A percentile compares a stretch with the other conserved stretches of the same genome.
These are phyloP conservation scores for Dolichotis patagonum DNA, from an alignment of 2,113 vertebrate genomes.

Conservation along the genomic window DNA sequence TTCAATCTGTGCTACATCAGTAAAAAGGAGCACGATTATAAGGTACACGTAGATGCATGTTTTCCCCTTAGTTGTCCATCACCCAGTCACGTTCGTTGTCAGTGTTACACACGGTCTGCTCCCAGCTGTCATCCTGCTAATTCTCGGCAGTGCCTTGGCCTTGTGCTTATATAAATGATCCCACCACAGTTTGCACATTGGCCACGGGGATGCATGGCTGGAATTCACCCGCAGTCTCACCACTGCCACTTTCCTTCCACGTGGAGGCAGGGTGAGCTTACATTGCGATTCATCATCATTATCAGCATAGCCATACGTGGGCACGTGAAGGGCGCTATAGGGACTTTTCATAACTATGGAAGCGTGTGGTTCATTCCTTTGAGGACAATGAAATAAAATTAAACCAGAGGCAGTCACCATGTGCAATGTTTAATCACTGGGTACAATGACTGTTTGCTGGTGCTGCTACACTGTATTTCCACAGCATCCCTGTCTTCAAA, in stretches of 20 bases:
- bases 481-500: slow-evolving; percentile 22
- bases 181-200: not conserved
- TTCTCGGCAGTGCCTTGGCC: not conserved
- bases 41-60: not conserved
- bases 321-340: not conserved
- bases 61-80: not conserved
- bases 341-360: slow-evolving; percentile 6
- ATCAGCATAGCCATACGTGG: not conserved
- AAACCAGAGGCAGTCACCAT: not conserved
- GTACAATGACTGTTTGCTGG: not conserved
- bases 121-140: not conserved
- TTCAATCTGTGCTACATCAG: not conserved
- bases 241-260: not conserved
- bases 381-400: slow-evolving; percentile 29
- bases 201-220: not conserved
- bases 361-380: not conserved
- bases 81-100: not conserved
- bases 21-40: not conserved
- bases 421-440: not conserved
- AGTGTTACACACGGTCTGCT: not conserved
- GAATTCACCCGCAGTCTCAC: not conserved
- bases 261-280: not conserved
- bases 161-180: not conserved
- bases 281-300: not conserved
- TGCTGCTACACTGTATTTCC: not conserved